Conservation (phyloP, 2,113 vertebrate species). For the Hipposideros armiger region DNA sequence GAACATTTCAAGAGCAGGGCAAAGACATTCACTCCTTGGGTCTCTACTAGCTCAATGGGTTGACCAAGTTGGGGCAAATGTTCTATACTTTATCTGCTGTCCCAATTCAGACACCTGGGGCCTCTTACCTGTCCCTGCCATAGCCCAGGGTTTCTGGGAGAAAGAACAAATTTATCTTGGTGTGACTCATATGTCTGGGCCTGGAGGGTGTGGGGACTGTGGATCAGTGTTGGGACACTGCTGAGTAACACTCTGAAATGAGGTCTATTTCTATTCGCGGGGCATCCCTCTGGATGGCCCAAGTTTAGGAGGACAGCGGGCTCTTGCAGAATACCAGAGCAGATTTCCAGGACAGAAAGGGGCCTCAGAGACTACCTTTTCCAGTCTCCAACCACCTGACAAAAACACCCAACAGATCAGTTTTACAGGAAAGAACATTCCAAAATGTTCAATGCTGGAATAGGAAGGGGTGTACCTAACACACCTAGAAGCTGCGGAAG, state of each 20-base stretch:
- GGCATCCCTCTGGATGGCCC: not conserved
- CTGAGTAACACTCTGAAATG: not conserved
- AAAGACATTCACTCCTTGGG: slow-evolving; percentile 9
- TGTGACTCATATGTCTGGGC: not conserved
- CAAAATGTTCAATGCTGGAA: not conserved
- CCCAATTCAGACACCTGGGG: not conserved
- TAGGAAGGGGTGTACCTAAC: not conserved
- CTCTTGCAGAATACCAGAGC: not conserved
- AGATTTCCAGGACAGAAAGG: not conserved
- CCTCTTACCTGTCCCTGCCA: not conserved
- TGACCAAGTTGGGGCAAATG: not conserved
- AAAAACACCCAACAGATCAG: not conserved
- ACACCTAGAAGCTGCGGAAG: not conserved
- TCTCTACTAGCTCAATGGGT: not conserved
- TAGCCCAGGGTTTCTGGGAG: not conserved
- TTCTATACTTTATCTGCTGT: not conserved
- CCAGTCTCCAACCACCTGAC: not conserved
- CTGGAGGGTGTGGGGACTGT: not conserved
- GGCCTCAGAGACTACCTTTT: not conserved
- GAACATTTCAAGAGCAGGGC: not conserved
- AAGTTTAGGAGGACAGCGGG: not conserved
- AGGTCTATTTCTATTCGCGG: not conserved
- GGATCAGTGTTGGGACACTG: not conserved
- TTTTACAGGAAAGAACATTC: not conserved
- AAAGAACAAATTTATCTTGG: not conserved